A percentile compares a stretch with the other conserved stretches of the same genome.
Evolutionary conservation across 2,797 vertebrate genomes (phyloP).

Genomic region (Propithecus deckenii): DNA sequence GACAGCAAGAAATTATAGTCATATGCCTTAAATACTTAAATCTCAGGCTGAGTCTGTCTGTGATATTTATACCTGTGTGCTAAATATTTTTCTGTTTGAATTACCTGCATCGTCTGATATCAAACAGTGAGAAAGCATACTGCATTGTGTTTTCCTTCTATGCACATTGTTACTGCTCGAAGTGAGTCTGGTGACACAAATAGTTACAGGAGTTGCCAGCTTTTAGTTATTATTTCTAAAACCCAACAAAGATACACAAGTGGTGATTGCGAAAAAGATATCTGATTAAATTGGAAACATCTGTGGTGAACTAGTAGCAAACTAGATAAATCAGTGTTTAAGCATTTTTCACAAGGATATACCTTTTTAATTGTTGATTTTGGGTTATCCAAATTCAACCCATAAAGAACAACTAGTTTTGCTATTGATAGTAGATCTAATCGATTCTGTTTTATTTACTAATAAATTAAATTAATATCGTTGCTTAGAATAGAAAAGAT

Average conservation of each 20-base stretch:
- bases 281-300: neutral
- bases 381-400: constrained; percentile 4
- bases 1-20: neutral
- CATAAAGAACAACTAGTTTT: neutral
- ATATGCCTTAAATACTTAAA: neutral
- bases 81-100: neutral
- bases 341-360: neutral
- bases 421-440: neutral
- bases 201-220: neutral
- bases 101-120: neutral
- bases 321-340: neutral
- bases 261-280: constrained; percentile 20
- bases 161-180: neutral
- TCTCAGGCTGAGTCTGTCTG: neutral
- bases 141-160: neutral
- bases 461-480: neutral
- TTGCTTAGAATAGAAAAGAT: neutral
- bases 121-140: neutral
- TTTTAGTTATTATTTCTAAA: constrained; percentile 40
- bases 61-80: neutral
- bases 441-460: neutral
- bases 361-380: neutral
- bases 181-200: neutral
- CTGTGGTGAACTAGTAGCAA: neutral
- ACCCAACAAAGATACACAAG: neutral